These are phyloP conservation scores for Antidorcas marsupialis DNA, from an alignment of 2,113 vertebrate species.

Conservation along the genomic window DNA sequence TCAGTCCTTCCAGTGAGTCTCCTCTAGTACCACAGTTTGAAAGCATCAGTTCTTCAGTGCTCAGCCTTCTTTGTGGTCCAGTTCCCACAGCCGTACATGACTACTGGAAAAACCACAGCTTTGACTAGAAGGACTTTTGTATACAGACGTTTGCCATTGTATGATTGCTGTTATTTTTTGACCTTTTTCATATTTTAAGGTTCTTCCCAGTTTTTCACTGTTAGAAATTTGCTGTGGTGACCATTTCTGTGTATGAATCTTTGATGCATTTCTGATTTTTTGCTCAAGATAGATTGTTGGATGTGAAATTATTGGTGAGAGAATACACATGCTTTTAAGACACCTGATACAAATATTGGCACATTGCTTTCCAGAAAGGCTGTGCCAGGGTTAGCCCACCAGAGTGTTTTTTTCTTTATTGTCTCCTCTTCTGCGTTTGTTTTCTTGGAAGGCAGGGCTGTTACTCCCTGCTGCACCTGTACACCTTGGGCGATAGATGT, in stretches of 20 bases:
- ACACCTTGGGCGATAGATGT: background rate
- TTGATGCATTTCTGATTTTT: constrained; percentile 8
- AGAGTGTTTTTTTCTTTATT: background rate
- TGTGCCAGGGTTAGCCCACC: background rate
- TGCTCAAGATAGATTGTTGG: background rate
- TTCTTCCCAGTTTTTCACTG: background rate
- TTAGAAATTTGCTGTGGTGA: background rate
- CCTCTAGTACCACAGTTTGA: background rate
- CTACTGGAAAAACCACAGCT: background rate
- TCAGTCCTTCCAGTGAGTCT: background rate
- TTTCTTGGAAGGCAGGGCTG: background rate
- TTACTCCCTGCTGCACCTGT: background rate
- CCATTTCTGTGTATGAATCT: background rate
- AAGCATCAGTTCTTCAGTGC: background rate
- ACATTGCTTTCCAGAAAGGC: constrained; percentile 1
- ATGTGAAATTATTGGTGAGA: background rate
- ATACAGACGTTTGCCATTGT: background rate
- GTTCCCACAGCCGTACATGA: background rate
- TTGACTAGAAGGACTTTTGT: background rate
- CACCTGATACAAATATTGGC: background rate
- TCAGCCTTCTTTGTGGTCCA: background rate
- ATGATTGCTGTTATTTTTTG: background rate
- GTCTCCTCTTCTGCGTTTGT: background rate
- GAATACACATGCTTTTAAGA: background rate
- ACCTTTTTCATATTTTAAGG: background rate